phyloP scores from a whole-genome alignment of 2,888 invertebrate species.

The Spisula solida region DNA sequence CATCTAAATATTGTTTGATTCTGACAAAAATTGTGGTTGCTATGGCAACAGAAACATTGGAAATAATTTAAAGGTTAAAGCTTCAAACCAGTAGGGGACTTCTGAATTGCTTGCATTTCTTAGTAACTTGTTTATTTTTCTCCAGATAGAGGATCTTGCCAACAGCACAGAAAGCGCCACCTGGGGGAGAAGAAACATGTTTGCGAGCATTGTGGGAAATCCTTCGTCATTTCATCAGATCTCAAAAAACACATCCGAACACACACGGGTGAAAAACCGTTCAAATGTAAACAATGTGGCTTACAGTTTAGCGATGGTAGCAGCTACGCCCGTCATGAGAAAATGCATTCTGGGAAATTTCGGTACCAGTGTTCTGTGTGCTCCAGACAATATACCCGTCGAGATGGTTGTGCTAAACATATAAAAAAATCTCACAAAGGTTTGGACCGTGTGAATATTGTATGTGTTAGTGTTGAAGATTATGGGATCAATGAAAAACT shows the following conservation, averaged over 20 bases:
- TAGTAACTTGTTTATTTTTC: neutral
- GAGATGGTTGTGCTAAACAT: constrained; percentile 55
- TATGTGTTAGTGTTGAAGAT: constrained; percentile 31
- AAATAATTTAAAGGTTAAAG: too few relatives aligned
- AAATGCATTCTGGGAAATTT: constrained; percentile 41
- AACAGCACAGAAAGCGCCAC: constrained; percentile 56
- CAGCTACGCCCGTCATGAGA: constrained; percentile 47
- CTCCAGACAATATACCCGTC: constrained; percentile 36
- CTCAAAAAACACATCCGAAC: constrained; percentile 56
- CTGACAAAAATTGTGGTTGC: too few relatives aligned
- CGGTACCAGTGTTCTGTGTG: constrained; percentile 52
- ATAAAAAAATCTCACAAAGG: constrained; percentile 52
- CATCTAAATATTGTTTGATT: too few relatives aligned
- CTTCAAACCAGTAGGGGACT: too few relatives aligned
- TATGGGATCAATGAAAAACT: neutral
- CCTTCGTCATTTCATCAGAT: constrained; percentile 57
- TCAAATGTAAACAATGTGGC: constrained; percentile 46
- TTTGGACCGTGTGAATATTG: constrained; percentile 22
- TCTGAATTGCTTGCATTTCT: too few relatives aligned
- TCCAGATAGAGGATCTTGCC: constrained; percentile 56
- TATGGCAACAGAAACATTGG: too few relatives aligned
- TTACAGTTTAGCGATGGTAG: constrained; percentile 54
- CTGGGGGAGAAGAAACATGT: constrained; percentile 56
- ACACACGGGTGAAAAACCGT: constrained; percentile 66
- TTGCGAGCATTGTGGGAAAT: constrained; percentile 62